Evolutionary conservation across 1,140 invertebrate genomes (phyloP).

Genomic region (Metopolophium dirhodum): DNA sequence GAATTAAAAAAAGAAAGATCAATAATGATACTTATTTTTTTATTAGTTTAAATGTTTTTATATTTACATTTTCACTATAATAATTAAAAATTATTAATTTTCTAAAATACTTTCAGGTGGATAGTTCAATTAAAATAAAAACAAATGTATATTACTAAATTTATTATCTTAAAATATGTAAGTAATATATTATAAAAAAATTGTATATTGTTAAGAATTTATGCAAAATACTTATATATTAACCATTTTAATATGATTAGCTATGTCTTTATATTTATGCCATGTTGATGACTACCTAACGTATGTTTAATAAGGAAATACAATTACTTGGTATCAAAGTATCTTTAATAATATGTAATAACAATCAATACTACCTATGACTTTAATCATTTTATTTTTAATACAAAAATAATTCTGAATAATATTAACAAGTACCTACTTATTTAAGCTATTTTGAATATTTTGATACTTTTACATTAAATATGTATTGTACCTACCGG

Average conservation of each 20-base stretch:
- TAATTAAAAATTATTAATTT: too few species aligned
- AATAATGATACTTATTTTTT: neutral
- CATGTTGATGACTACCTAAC: neutral
- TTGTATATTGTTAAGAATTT: neutral
- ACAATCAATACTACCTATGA: too few species aligned
- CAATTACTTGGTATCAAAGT: too few species aligned
- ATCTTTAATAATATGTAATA: too few species aligned
- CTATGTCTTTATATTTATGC: neutral
- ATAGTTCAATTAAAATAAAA: too few species aligned
- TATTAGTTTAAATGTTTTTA: neutral
- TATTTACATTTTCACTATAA: neutral
- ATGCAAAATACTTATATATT: neutral
- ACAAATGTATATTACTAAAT: too few species aligned
- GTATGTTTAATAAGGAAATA: too few species aligned
- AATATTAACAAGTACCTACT: too few species aligned
- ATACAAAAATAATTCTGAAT: too few species aligned
- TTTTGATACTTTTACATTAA: neutral
- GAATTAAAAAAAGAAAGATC: conserved; percentile 8
- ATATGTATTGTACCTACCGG: neutral
- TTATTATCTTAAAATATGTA: neutral
- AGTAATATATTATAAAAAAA: neutral
- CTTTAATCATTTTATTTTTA: too few species aligned
- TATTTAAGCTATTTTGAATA: too few species aligned
- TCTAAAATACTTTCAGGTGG: too few species aligned
- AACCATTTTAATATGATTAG: neutral